Evolutionary conservation across 2,888 invertebrate genomes (phyloP).

Genomic region (Drosophila anomalata): DNA sequence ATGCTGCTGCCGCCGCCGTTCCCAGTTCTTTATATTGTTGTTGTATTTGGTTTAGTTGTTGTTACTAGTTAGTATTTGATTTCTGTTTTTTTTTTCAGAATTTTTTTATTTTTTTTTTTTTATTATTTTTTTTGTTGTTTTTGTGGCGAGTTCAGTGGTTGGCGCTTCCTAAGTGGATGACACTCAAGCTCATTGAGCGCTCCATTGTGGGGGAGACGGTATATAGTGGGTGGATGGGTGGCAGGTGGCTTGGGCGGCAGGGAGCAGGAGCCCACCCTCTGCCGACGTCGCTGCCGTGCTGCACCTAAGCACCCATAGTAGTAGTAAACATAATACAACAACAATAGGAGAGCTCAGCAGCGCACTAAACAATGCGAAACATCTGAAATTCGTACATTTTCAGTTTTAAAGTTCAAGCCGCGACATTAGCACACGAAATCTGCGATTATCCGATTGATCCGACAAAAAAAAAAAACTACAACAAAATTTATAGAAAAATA

Average conservation of each 20-base stretch:
- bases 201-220: constrained; percentile 36
- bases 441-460: constrained; percentile 60
- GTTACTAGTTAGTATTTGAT: constrained; percentile 23
- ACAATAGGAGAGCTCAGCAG: constrained; percentile 52
- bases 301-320: constrained; percentile 52
- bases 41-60: constrained; percentile 29
- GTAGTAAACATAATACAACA: constrained; percentile 74
- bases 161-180: constrained; percentile 78
- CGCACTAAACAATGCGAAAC: constrained; percentile 73
- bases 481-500: constrained; percentile 7
- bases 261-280: constrained; percentile 8
- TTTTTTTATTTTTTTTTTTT: constrained; percentile 16
- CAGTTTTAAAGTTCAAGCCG: constrained; percentile 78
- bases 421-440: constrained; percentile 76
- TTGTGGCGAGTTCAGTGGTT: constrained; percentile 75
- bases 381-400: constrained; percentile 66
- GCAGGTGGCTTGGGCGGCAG: neutral
- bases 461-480: constrained; percentile 2
- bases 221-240: neutral
- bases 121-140: constrained; percentile 24
- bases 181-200: constrained; percentile 75
- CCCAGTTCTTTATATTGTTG: constrained; percentile 27
- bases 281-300: constrained; percentile 56
- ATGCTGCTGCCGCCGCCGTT: constrained; percentile 9
- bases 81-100: neutral